Percentiles rank a stretch among this genome's conserved stretches.
phyloP scores from a whole-genome alignment of 1,140 invertebrate genomes.

The Halictus rubicundus region DNA sequence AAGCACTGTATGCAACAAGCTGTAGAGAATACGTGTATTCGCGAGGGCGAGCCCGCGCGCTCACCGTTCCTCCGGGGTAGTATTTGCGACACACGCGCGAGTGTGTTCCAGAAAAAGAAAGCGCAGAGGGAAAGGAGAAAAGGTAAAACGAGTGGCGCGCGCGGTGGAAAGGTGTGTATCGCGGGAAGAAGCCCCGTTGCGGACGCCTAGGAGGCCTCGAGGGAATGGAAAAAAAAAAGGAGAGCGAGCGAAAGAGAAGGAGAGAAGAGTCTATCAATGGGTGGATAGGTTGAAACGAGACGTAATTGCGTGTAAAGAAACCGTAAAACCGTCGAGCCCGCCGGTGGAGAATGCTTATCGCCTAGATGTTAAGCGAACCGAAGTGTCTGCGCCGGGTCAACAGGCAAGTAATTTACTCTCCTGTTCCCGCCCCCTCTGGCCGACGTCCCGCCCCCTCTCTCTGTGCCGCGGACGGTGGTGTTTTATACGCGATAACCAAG shows the following conservation, averaged over 20 bases:
- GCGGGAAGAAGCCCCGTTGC: no score
- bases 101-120: not conserved
- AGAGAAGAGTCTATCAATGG: no score
- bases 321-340: conserved; percentile 35
- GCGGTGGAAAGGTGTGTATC: not conserved
- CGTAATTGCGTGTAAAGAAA: conserved; percentile 55
- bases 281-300: conserved; percentile 9
- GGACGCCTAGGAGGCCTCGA: no score
- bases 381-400: conserved; percentile 69
- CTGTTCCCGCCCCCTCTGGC: not conserved
- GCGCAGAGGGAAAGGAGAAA: not conserved
- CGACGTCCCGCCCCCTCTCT: no score
- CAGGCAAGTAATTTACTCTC: conserved; percentile 69
- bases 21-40: no score
- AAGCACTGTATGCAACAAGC: no score
- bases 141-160: not conserved
- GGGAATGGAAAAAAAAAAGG: no score
- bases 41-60: no score
- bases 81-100: no score
- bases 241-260: no score
- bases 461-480: conserved; percentile 22
- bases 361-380: conserved; percentile 73
- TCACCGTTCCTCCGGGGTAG: no score
- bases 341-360: conserved; percentile 63
- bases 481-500: conserved; percentile 51